These are phyloP conservation scores for Rhynchonema sp. DNA, from an alignment of 2,888 invertebrate species.

Conservation along the genomic window DNA sequence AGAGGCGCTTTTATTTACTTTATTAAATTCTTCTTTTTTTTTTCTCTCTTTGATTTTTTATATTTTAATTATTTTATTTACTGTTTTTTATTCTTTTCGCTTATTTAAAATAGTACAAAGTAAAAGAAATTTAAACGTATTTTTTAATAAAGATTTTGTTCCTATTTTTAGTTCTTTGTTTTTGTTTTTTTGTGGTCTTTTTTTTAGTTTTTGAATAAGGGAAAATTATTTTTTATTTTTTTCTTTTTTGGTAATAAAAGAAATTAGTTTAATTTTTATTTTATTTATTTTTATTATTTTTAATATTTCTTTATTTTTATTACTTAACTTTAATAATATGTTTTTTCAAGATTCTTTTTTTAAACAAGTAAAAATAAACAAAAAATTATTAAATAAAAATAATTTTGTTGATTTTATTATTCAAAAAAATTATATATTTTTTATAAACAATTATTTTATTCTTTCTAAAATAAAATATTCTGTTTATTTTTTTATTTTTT, in stretches of 20 bases:
- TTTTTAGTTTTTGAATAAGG: conserved; percentile 13
- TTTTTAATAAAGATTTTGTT: conserved; percentile 10
- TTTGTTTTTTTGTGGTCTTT: too few relatives aligned
- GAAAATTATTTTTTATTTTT: conserved; percentile 12
- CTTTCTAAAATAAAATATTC: conserved; percentile 9
- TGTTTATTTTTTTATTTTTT: conserved; percentile 7
- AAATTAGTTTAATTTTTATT: conserved; percentile 12
- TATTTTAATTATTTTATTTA: conserved; percentile 14
- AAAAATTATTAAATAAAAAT: conserved; percentile 13
- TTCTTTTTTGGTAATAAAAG: conserved; percentile 10
- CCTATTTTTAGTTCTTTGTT: conserved; percentile 12
- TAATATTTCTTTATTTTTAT: conserved; percentile 12
- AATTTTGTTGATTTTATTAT: conserved; percentile 13
- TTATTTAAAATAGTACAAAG: conserved; percentile 13
- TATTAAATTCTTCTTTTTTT: conserved; percentile 16
- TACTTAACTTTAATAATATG: conserved; percentile 13
- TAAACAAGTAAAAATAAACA: too few relatives aligned
- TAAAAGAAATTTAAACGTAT: too few relatives aligned
- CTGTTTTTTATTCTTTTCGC: conserved; percentile 15
- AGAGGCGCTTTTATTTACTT: conserved; percentile 8
- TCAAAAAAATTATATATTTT: conserved; percentile 12
- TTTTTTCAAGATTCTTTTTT: conserved; percentile 15
- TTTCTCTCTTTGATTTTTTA: conserved; percentile 12
- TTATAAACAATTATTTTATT: conserved; percentile 14
- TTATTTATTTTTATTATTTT: conserved; percentile 29